phyloP scores from a whole-genome alignment of 2,888 invertebrate species.

The Incurvaria masculella region DNA sequence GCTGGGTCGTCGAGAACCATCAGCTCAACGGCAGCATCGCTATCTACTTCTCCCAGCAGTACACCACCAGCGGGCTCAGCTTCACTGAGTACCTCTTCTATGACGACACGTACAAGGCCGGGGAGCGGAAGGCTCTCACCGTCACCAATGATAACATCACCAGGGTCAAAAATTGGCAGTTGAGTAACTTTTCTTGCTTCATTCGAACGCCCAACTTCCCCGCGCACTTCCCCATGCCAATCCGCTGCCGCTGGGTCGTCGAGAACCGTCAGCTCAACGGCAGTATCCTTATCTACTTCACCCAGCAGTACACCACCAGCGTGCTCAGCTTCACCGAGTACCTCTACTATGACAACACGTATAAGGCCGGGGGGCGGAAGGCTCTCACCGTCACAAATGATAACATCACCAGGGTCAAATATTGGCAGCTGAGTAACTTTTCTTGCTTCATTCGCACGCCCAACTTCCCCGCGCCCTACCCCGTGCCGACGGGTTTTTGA shows the following conservation, averaged over 20 bases:
- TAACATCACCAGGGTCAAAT: constrained; percentile 53
- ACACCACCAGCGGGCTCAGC: too few species aligned
- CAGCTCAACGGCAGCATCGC: constrained; percentile 63
- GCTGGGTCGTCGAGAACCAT: constrained; percentile 70
- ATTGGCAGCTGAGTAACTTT: constrained; percentile 24
- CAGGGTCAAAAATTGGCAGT: constrained; percentile 58
- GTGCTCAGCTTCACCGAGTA: constrained; percentile 66
- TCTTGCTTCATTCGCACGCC: constrained; percentile 71
- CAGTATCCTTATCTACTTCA: constrained; percentile 81
- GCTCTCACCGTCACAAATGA: constrained; percentile 59
- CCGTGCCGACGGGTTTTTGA: too few species aligned
- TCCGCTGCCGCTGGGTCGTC: constrained; percentile 85
- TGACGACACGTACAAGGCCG: constrained; percentile 65
- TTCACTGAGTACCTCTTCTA: constrained; percentile 77
- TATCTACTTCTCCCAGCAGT: constrained; percentile 72
- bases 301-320: constrained; percentile 81
- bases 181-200: constrained; percentile 63
- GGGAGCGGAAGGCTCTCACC: constrained; percentile 62
- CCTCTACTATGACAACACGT: constrained; percentile 57
- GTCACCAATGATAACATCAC: constrained; percentile 74
- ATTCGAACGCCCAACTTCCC: constrained; percentile 87
- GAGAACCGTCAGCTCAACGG: constrained; percentile 70
- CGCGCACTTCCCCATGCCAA: constrained; percentile 73
- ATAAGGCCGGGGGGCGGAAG: constrained; percentile 52
- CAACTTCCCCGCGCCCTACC: constrained; percentile 67